Evolutionary conservation across 1,140 invertebrate genomes (phyloP).

Genomic region (Zaprionus africanus): DNA sequence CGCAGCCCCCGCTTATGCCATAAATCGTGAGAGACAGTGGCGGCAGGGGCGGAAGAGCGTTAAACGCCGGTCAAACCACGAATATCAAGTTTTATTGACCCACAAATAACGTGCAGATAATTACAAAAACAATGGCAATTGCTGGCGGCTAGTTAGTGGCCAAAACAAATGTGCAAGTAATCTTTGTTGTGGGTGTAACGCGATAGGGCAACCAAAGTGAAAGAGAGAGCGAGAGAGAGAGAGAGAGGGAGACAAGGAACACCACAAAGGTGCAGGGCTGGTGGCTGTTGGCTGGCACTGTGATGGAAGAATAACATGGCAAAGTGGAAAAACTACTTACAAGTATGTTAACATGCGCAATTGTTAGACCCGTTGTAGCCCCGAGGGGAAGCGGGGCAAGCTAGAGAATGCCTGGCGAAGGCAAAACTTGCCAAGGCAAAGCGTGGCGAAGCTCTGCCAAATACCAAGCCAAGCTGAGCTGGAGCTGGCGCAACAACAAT

Average conservation of each 20-base stretch:
- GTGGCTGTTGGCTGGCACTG: not conserved
- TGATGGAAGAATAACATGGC: slow-evolving; percentile 54
- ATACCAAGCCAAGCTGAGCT: slow-evolving; percentile 19
- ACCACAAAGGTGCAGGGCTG: not conserved
- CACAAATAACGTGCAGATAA: slow-evolving; percentile 84
- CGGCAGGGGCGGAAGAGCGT: slow-evolving; percentile 14
- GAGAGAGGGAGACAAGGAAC: not conserved
- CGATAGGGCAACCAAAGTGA: not conserved
- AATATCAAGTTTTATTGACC: slow-evolving; percentile 83
- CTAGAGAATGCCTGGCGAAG: not conserved
- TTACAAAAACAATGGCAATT: slow-evolving; percentile 80
- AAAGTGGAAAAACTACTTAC: slow-evolving; percentile 83
- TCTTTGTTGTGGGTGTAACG: slow-evolving; percentile 12
- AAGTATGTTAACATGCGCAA: slow-evolving; percentile 83
- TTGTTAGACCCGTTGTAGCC: slow-evolving; percentile 56
- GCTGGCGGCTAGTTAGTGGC: slow-evolving; percentile 52
- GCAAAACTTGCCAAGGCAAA: slow-evolving; percentile 27
- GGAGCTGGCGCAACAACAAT: slow-evolving; percentile 52
- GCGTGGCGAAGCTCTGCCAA: not conserved
- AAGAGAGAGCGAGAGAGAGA: not conserved
- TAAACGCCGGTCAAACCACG: slow-evolving; percentile 66
- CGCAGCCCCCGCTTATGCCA: slow-evolving; percentile 47
- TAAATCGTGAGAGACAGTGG: slow-evolving; percentile 9
- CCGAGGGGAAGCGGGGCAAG: not conserved
- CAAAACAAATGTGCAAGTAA: slow-evolving; percentile 66